Conservation (phyloP, 2,797 vertebrate genomes). For the Lepidocolaptes lacrymiger region DNA sequence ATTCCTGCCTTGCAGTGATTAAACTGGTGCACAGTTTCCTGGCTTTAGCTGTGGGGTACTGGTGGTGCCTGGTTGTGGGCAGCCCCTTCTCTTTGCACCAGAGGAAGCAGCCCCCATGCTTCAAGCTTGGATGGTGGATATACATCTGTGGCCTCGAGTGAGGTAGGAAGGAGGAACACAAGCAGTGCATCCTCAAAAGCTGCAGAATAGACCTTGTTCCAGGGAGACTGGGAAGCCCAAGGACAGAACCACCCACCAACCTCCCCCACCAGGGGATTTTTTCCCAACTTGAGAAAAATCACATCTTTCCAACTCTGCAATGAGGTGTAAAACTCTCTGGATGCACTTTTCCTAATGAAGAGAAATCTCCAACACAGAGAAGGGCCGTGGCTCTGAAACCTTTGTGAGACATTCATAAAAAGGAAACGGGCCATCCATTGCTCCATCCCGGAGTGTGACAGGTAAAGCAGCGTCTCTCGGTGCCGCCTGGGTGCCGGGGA, state of each 20-base stretch:
- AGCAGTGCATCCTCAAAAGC: accelerated
- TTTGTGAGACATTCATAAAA: accelerated
- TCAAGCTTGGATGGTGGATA: accelerated
- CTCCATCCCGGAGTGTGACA: neutral
- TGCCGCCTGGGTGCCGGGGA: neutral
- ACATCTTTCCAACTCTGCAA: accelerated
- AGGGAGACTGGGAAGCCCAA: accelerated
- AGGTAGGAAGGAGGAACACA: neutral
- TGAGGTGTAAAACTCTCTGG: neutral
- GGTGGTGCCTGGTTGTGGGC: neutral
- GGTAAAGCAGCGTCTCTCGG: neutral
- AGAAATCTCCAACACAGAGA: neutral
- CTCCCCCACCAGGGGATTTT: accelerated
- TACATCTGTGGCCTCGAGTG: neutral
- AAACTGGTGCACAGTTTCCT: neutral
- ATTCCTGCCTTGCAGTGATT: neutral
- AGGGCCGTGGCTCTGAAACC: neutral
- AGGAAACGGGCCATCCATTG: accelerated
- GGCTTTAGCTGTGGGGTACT: accelerated
- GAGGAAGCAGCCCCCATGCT: neutral
- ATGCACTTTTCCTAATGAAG: neutral
- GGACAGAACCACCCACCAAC: neutral
- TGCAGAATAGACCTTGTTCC: neutral
- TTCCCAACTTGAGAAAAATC: neutral
- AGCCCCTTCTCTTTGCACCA: neutral